Conservation (phyloP, 2,797 vertebrate species). For the Salarias fasciatus region DNA sequence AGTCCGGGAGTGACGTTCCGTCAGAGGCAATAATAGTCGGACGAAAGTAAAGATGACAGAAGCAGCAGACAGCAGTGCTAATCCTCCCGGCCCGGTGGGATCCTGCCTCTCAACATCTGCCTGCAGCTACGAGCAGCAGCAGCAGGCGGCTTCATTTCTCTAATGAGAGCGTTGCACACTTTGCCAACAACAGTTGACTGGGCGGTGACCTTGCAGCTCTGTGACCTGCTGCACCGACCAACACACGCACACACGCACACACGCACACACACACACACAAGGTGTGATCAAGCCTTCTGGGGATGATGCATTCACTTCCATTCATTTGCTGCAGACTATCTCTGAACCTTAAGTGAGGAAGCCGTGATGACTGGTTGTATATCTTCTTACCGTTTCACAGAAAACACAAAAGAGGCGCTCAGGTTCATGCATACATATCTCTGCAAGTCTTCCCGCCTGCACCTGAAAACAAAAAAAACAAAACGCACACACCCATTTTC, state of each 20-base stretch:
- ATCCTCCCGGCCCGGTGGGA: conserved; percentile 39
- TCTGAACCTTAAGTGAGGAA: background rate
- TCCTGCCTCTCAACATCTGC: conserved; percentile 40
- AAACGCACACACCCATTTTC: conserved; percentile 2
- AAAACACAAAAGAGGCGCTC: conserved; percentile 9
- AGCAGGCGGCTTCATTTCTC: conserved; percentile 26
- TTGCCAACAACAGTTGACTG: conserved; percentile 28
- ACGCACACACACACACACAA: background rate
- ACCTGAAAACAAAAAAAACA: no score
- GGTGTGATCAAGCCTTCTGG: no score
- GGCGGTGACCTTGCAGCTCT: background rate
- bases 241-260: background rate
- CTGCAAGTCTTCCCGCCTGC: background rate
- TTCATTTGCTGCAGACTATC: no score
- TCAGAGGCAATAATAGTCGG: conserved; percentile 3
- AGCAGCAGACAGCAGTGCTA: conserved; percentile 14
- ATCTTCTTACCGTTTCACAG: background rate
- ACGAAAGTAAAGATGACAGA: background rate
- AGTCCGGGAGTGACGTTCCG: conserved; percentile 2
- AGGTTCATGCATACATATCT: conserved; percentile 8
- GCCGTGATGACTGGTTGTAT: background rate
- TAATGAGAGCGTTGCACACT: conserved; percentile 18
- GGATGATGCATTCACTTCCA: no score
- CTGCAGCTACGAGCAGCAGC: conserved; percentile 6
- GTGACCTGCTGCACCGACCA: conserved; percentile 14